Evolutionary conservation across 2,797 vertebrate genomes (phyloP).

Genomic region (Heteromormyrus szaboi): DNA sequence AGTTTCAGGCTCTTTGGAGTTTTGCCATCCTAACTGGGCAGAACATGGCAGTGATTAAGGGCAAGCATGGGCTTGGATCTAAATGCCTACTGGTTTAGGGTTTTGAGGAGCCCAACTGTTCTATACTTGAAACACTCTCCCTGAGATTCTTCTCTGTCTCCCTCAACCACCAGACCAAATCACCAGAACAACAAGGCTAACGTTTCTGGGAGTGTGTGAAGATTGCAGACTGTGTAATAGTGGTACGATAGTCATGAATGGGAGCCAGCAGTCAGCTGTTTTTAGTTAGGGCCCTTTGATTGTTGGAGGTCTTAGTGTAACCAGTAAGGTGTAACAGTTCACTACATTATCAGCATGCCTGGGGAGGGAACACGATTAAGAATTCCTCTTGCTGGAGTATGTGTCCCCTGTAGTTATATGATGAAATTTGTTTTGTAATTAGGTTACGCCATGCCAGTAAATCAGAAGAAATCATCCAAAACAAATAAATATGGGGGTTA

Average conservation of each 20-base stretch:
- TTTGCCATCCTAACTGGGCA: not conserved
- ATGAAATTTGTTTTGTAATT: conserved; percentile 56
- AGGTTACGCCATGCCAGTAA: conserved; percentile 41
- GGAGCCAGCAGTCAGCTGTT: not conserved
- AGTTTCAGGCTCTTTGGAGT: not conserved
- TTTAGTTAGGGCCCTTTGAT: not conserved
- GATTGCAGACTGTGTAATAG: not conserved
- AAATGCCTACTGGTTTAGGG: not conserved
- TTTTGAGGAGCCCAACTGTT: not conserved
- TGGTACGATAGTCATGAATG: not conserved
- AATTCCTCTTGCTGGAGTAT: conserved; percentile 46
- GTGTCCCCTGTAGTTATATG: conserved; percentile 48
- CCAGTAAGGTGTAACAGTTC: not conserved
- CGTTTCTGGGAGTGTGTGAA: not conserved
- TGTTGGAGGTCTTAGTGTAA: not conserved
- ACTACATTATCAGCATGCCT: conserved; percentile 11
- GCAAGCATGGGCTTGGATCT: not conserved
- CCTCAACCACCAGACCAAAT: not conserved
- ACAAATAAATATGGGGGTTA: conserved; percentile 49
- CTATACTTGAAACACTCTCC: not conserved
- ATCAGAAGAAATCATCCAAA: conserved; percentile 50
- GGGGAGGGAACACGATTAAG: conserved; percentile 34
- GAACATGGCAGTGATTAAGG: not conserved
- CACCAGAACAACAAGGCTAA: not conserved
- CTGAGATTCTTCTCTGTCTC: not conserved